These are phyloP conservation scores for Steinernema carpocapsae DNA, from an alignment of 2,888 invertebrate species.

Conservation along the genomic window DNA sequence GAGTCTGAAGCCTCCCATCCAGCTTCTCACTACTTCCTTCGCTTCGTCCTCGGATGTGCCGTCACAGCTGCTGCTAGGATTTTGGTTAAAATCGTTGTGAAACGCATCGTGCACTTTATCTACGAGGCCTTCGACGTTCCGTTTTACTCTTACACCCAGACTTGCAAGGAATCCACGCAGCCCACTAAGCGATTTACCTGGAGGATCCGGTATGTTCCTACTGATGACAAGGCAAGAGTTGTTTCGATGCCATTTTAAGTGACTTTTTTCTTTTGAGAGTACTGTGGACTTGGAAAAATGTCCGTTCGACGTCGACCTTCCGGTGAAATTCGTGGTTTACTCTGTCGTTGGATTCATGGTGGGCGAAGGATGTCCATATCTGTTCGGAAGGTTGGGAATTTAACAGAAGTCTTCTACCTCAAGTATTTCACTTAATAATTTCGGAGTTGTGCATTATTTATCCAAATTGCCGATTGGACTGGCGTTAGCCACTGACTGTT, in stretches of 20 bases:
- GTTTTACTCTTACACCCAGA: constrained; percentile 49
- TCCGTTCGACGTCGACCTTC: constrained; percentile 51
- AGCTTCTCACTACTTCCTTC: neutral
- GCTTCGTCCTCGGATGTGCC: constrained; percentile 5
- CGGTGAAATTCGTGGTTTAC: constrained; percentile 49
- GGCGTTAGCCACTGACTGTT: too few relatives aligned
- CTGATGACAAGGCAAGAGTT: constrained; percentile 37
- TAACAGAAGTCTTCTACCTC: constrained; percentile 21
- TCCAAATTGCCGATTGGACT: too few relatives aligned
- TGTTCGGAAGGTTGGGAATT: constrained; percentile 44
- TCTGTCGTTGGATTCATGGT: constrained; percentile 46
- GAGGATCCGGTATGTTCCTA: constrained; percentile 44
- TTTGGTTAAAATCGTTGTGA: constrained; percentile 40
- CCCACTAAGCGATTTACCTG: constrained; percentile 49
- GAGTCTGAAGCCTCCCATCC: neutral
- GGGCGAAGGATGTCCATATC: constrained; percentile 43
- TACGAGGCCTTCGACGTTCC: constrained; percentile 40
- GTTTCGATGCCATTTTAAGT: neutral
- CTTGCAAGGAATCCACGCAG: constrained; percentile 43
- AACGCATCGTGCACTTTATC: constrained; percentile 37
- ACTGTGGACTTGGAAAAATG: constrained; percentile 41
- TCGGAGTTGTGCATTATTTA: neutral
- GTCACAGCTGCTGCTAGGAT: constrained; percentile 36
- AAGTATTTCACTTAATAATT: neutral
- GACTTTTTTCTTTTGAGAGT: constrained; percentile 36